Evolutionary conservation across 2,888 invertebrate species (phyloP), one percentile per base, ranked within the genome.

Genomic region (Arenicola marina): DNA sequence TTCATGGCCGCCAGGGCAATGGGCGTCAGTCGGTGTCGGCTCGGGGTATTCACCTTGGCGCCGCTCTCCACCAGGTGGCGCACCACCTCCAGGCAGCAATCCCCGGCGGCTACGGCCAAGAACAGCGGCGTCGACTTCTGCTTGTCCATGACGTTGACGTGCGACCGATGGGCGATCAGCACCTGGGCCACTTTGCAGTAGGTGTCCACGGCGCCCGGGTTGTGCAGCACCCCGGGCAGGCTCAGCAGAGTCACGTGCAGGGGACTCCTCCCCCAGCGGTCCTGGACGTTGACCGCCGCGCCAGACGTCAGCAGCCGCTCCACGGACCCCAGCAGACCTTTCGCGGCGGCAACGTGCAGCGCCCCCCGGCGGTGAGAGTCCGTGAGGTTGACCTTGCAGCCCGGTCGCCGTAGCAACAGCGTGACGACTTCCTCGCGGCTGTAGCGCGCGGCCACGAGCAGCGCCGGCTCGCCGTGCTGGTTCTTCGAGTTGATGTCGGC

Each of bases 181-280:
- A 66, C 3, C 24, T 34, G 24, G 18, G 63, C 46, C 1, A 66
- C 63, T 21, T 56, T 24, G 24, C 21, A 31, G 24, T 34, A 32
- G 15, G 28, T 56, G 4, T 54, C 48, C 18, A 26, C 46, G 7
- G 7, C 46, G 11, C 31, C 33, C 1, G 45, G 21, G 26, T 26
- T 33, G 34, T 61, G 61, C 1, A 56, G 38, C n/a, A 63, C 48
- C 57, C 63, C 63, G 1, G 63, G 54, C 26, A 66, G 33, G 60
- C 63, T 66, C 4, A 66, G 54, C 26, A 66, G 33, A 24, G 60
- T 58, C 24, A 66, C 58, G 32, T 66, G 66, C 4, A 66, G 43
- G 2, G 66, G 60, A 15, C 62, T 63, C 24, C 66, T 54, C 24
- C 60, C 60, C 66, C 66, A 66, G 3, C 51, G 51, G 48, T 66